A percentile compares a stretch with the other conserved stretches of the same genome.
Evolutionary conservation across 2,888 invertebrate species (phyloP).

Genomic region (Cephonodes hylas): DNA sequence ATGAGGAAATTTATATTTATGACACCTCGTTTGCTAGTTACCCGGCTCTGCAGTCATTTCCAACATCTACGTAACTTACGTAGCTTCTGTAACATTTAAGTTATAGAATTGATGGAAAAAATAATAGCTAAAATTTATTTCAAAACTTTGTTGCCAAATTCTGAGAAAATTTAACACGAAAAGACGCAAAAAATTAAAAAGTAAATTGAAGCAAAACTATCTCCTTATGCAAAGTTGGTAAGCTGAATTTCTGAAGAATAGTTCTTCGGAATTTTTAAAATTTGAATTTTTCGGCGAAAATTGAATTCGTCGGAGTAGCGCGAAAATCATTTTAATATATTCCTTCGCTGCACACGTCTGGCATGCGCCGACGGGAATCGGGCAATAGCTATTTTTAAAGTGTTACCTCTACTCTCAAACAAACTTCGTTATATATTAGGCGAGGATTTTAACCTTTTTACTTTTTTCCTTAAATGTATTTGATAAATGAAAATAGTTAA

Average conservation of each 20-base stretch:
- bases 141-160: neutral
- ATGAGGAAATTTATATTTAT: no score
- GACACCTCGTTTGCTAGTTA: no score
- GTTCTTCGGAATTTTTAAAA: neutral
- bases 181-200: neutral
- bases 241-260: neutral
- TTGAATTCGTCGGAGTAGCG: neutral
- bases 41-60: no score
- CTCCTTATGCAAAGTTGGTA: neutral
- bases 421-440: neutral
- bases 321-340: slow-evolving; percentile 20
- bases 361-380: neutral
- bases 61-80: no score
- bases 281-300: neutral
- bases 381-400: neutral
- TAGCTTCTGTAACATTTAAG: no score
- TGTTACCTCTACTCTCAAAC: neutral
- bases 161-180: neutral
- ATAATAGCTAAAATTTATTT: no score
- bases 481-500: no score
- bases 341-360: slow-evolving; percentile 11
- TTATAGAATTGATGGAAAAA: no score
- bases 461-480: no score
- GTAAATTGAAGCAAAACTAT: neutral
- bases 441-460: neutral